Percentiles rank a stretch among this genome's conserved stretches.
phyloP scores from a whole-genome alignment of 2,797 vertebrate species.

The Scleropages formosus region DNA sequence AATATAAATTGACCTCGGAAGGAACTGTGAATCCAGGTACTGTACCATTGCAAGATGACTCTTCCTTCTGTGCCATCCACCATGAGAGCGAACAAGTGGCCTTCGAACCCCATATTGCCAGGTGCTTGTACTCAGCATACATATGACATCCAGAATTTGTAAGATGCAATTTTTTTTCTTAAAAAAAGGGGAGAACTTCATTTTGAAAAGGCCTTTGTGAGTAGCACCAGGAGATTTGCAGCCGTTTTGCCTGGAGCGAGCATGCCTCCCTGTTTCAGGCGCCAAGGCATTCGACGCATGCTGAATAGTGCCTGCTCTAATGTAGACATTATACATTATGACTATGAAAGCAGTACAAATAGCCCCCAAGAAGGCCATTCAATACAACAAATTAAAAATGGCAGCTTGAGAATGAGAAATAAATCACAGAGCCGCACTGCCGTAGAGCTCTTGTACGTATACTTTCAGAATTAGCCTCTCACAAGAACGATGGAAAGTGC shows the following conservation, averaged over 20 bases:
- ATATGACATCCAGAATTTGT: too few relatives aligned
- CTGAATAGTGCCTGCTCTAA: not conserved
- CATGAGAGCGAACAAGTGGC: not conserved
- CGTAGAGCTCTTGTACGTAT: not conserved
- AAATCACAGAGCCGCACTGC: not conserved
- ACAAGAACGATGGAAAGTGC: not conserved
- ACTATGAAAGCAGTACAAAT: slow-evolving; percentile 8
- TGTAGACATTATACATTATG: not conserved
- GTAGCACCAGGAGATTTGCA: not conserved
- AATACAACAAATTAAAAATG: not conserved
- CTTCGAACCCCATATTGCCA: not conserved
- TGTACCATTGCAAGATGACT: not conserved
- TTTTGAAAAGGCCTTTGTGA: not conserved
- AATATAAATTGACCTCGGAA: too few relatives aligned
- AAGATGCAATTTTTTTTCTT: too few relatives aligned
- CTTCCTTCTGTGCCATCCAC: not conserved
- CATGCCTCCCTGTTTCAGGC: not conserved
- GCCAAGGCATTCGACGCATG: not conserved
- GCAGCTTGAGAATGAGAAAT: slow-evolving; percentile 7
- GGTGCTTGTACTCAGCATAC: too few relatives aligned
- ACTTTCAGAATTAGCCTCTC: not conserved
- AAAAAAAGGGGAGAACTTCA: too few relatives aligned
- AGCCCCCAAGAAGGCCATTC: not conserved
- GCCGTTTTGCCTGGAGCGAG: not conserved
- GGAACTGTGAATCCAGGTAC: not conserved